Base-by-base conservation (phyloP, 2,888 invertebrate species). In the Calameuta pallipes region DNA sequence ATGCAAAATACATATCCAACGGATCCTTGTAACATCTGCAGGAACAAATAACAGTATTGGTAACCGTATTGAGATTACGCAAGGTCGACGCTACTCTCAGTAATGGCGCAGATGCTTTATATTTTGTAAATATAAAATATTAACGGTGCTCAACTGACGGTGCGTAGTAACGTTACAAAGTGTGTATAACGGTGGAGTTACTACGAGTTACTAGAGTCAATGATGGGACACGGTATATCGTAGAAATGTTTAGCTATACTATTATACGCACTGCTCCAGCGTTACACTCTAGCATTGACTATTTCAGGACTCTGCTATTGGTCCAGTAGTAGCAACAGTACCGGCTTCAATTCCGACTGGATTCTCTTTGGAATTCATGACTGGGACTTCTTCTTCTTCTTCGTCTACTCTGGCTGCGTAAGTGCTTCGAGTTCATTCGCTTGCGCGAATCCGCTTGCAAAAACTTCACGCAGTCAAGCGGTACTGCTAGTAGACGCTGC, bases 31-130 rank as follows among this genome's bases (percentile, higher is more conserved):
- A 71, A n/a, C n/a, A 71, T 71, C 71, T 71, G 71, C n/a, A 15
- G 6, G 71, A 71, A 71, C n/a, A 33, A 79, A 79, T 83, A 84
- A 80, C 81, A 81, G 83, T 82, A 83, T 82, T 76, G 79, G 74
- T 82, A 82, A 85, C 75, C 80, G 80, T 83, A 83, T 83, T 80
- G 79, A 78, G 79, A 83, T 85, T 83, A 83, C 81, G 82, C 80
- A 82, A 83, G 79, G 30, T 69, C 56, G 75, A 80, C 76, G 80
- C 73, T 73, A 78, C 75, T 76, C 80, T 77, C 73, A 36, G 80
- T 81, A 80, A 83, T 81, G 78, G 75, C 78, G 75, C 78, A 77
- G 79, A 83, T 82, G 81, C 78, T 84, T 82, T 79, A 77, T 81
- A 81, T 78, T 77, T 73, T 15, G 77, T 80, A 81, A 82, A 81